Evolutionary conservation across 2,797 vertebrate genomes (phyloP), one percentile per base, ranked within the genome.

Genomic region (Gambusia yucatana): DNA sequence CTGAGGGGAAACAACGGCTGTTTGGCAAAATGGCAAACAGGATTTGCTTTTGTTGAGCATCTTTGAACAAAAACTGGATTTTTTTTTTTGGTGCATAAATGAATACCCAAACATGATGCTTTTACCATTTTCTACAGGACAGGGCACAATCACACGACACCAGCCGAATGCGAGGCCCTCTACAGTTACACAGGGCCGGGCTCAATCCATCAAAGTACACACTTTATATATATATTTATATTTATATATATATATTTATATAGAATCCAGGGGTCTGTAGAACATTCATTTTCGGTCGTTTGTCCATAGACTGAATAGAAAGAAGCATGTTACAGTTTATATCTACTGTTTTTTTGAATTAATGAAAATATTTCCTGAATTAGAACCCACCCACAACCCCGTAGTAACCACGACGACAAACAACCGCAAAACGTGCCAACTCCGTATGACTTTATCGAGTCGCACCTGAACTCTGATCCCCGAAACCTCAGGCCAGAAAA

Each of bases 261-360:
- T 83, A 87, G 90, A 84, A 90, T 88, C 88, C 91, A 86, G 93
- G 85, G 90, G 87, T 85, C 88, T 89, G 88, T 83, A 91, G 84
- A 91, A 93, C 92, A 93, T 92, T 93, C 94, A 92, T 93, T 92
- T 90, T 93, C 93, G 86, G 92, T 92, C 84, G 69, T 88, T 87
- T 92, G 93, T 94, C 93, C 90, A 82, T 86, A 89, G 87, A 93
- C 82, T 89, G 84, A 89, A 85, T 89, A 92, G 89, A 92, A 92
- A 93, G 90, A 92, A 92, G 90, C 90, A 89, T n/a, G 82, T 88
- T 92, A 88, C 87, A 93, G 82, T 92, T 91, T 81, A 83, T 91
- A 84, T 86, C 70, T 30, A 28, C 41, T 8, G 41, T 71, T n/a
- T 71, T 87, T 89, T 90, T 88, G 78, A 91, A 88, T 86, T 48